Evolutionary conservation across 2,888 invertebrate genomes (phyloP).

Genomic region (Pollenia amentaria): DNA sequence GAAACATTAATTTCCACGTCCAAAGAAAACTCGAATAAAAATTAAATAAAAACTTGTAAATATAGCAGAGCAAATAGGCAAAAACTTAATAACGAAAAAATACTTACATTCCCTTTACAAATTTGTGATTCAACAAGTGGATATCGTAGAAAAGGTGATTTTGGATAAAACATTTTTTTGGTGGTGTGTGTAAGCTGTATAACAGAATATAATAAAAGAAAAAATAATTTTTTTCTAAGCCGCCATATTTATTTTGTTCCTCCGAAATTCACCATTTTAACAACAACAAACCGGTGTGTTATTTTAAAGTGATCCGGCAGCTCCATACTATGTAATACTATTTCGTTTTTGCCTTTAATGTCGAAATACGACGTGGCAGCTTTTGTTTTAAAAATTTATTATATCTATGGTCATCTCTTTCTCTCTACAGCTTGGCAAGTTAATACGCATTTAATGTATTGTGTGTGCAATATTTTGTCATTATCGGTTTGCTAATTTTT

Average conservation of each 20-base stretch:
- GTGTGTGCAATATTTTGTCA: slow-evolving; percentile 62
- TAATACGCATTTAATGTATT: slow-evolving; percentile 38
- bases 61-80: slow-evolving; percentile 10
- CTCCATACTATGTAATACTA: slow-evolving; percentile 19
- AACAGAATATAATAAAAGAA: slow-evolving; percentile 43
- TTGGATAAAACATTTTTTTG: slow-evolving; percentile 82
- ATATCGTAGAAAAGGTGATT: slow-evolving; percentile 82
- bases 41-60: slow-evolving; percentile 25
- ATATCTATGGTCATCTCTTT: slow-evolving; percentile 48
- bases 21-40: slow-evolving; percentile 19
- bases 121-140: slow-evolving; percentile 82
- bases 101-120: slow-evolving; percentile 83
- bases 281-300: slow-evolving; percentile 44
- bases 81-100: slow-evolving; percentile 31
- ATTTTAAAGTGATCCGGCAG: slow-evolving; percentile 55
- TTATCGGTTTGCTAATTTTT: slow-evolving; percentile 69
- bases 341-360: slow-evolving; percentile 67
- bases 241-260: slow-evolving; percentile 63
- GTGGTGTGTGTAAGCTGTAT: slow-evolving; percentile 51
- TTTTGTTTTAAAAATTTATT: slow-evolving; percentile 70
- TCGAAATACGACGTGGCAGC: slow-evolving; percentile 80
- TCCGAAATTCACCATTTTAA: slow-evolving; percentile 48
- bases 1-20: slow-evolving; percentile 51
- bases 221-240: slow-evolving; percentile 22
- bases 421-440: slow-evolving; percentile 55